Base-by-base conservation (phyloP, 2,888 invertebrate genomes). In the Luperina nickerlii region DNA sequence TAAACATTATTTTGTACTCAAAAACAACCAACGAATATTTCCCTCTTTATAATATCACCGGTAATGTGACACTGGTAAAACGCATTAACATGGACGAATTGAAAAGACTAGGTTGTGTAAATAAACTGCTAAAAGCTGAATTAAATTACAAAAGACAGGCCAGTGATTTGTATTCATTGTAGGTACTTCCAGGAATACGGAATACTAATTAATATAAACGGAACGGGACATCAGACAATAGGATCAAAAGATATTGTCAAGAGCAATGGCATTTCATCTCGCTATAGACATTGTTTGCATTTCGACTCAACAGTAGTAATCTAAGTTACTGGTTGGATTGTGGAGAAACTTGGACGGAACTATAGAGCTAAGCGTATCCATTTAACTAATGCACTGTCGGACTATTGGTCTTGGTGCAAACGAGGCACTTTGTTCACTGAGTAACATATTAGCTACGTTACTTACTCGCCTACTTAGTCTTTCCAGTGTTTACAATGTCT, bases 351-450 rank as follows among this genome's bases (percentile, higher is more conserved):
- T 95, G 92, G 93, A 91, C 94, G 90, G 93, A 94, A 93, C 93
- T 94, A 92, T 92, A 91, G 91, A 94, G 94, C 93, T 93, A 94
- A 94, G 94, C 94, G 93, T 94, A 95, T 95, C 95, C 95, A 96
- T 96, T 96, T 95, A 96, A 95, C 95, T 96, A 96, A 96, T 96
- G 96, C 96, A 95, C 94, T 95, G 96, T 94, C 95, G 95, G 95
- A 94, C 95, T 96, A 94, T 95, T 95, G 95, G 95, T 95, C 95
- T 96, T 95, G 93, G 94, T 95, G 95, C 95, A 94, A 95, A 95
- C 95, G 94, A 95, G 94, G 94, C 94, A 94, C 95, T 95, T 95
- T 95, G 94, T 95, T 94, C 94, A 88, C 92, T 92, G 92, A 95
- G 93, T 94, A 94, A 95, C 94, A 92, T 95, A 95, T 95, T 94